phyloP scores from a whole-genome alignment of 2,113 vertebrate genomes.

The Tragelaphus buxtoni region DNA sequence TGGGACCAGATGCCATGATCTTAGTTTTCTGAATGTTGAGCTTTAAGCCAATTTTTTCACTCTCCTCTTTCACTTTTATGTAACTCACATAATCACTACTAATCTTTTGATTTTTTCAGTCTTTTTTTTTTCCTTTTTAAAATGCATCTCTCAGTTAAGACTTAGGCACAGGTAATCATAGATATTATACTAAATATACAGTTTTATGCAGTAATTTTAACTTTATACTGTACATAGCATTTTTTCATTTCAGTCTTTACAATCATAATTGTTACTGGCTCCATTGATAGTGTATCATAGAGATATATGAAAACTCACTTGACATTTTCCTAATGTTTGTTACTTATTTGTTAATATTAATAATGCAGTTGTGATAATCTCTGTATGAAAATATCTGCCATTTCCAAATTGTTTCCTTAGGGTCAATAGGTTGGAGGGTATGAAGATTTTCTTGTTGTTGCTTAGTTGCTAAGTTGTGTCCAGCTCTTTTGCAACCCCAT shows the following conservation, averaged over 20 bases:
- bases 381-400: background rate
- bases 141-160: background rate
- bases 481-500: background rate
- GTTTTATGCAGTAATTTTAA: background rate
- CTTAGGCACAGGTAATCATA: background rate
- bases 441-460: background rate
- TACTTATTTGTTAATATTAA: conserved; percentile 25
- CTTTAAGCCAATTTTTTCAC: too few species aligned
- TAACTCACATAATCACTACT: background rate
- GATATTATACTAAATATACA: background rate
- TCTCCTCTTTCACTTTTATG: too few species aligned
- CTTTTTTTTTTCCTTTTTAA: background rate
- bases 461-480: background rate
- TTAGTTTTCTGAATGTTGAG: too few species aligned
- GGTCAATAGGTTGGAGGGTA: background rate
- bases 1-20: too few species aligned
- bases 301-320: background rate
- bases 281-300: background rate
- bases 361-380: background rate
- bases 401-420: background rate
- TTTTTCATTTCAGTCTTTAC: background rate
- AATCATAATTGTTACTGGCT: background rate
- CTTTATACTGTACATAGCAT: background rate
- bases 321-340: conserved; percentile 24
- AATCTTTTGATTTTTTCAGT: background rate